phyloP scores from a whole-genome alignment of 2,797 vertebrate species.

The Macrochelys suwanniensis region DNA sequence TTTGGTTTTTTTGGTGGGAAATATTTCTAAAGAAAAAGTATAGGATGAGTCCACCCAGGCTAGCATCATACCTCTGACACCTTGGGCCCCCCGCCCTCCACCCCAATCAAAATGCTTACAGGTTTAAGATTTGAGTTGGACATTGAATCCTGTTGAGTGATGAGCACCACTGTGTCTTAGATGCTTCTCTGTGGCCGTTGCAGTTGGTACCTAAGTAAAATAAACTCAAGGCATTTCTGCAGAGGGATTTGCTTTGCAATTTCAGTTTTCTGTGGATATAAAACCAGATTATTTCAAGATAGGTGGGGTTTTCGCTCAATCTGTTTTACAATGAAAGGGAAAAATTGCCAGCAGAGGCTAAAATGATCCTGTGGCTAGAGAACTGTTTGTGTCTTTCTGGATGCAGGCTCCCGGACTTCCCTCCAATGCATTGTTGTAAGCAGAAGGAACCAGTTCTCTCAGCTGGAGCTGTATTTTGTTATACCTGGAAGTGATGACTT shows the following conservation, averaged over 20 bases:
- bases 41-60: neutral
- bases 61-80: neutral
- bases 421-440: neutral
- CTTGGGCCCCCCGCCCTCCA: too few relatives aligned
- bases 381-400: neutral
- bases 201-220: neutral
- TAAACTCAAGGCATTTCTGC: neutral
- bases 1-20: neutral
- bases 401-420: neutral
- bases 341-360: neutral
- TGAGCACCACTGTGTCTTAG: neutral
- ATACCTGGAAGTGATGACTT: constrained; percentile 1
- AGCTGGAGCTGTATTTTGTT: constrained; percentile 4
- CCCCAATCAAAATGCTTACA: neutral
- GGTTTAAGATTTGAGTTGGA: neutral
- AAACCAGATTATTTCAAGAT: neutral
- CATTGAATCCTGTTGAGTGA: neutral
- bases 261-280: neutral
- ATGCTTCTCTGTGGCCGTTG: neutral
- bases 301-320: too few relatives aligned
- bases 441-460: constrained; percentile 13
- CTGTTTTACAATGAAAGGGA: neutral
- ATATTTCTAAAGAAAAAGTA: constrained; percentile 26
- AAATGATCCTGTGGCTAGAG: neutral
- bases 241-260: neutral